Base-by-base conservation (phyloP, 1,140 invertebrate genomes). In the Micrasema minimum region DNA sequence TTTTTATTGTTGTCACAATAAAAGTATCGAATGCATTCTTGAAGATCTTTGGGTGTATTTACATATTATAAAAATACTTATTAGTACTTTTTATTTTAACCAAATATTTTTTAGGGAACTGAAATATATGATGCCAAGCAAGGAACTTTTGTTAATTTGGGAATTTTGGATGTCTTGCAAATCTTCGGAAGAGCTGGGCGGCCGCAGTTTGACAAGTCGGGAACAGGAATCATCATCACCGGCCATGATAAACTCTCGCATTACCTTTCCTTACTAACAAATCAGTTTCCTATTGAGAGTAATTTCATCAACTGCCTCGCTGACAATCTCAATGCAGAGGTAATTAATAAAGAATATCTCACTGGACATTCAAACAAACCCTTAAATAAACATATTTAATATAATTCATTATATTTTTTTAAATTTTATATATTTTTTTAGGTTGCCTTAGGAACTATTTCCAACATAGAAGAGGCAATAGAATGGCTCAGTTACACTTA, bases 401-500 rank as follows among this genome's bases (percentile, higher is more conserved):
- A 23, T 51, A 51, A 16, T 51, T n/a, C n/a, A n/a, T n/a, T n/a
- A n/a, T n/a, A n/a, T n/a, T 71, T 65, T 73, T 23, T 51, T 23
- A 31, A 41, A 38, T 59, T 16, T 38, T 20, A 2, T 20, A 22
- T 41, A 9, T 41, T n/a, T 11, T 64, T 46, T 46, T 77, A 94
- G 92, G 89, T 99, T 72, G 90, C 93, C 2, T 83, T 98, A 6
- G 97, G 98, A 7, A 99, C 96, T 18, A 95, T 99, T 43, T 92
- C 93, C 2, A 99, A 96, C 79, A 88, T 99, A 4, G 90, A 95
- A 45, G 98, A 99, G 85, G 98, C 96, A 0, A 93, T 99, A 1
- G 91, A 96, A 80, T 99, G 98, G 98, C 81, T 99, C 0, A 96
- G 94, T 78, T 99, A 99, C 77, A 99, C 97, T 0, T 99, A 99